Base-by-base conservation (phyloP, 2,797 vertebrate genomes). In the Squalus acanthias region DNA sequence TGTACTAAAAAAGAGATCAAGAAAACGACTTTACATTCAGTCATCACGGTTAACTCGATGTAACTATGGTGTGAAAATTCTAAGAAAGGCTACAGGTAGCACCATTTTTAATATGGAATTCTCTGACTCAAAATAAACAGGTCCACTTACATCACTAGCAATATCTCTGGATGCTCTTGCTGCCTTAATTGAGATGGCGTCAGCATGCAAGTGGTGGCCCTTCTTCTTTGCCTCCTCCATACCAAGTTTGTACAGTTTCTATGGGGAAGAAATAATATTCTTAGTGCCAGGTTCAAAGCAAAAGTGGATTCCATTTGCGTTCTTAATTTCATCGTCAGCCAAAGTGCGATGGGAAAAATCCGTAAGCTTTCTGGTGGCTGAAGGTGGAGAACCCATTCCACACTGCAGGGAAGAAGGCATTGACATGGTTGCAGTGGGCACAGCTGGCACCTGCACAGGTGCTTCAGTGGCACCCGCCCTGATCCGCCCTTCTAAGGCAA, bases 111-210 rank as follows among this genome's bases (percentile, higher is more conserved):
- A 93, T 65, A 46, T 69, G 5, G 46, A 15, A 20, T 91, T 91
- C 88, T 12, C n/a, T 60, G 12, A n/a, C n/a, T 12, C 8, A 22
- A 93, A 69, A 93, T 67, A 74, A 2, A 10, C 4, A 79, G 15
- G n/a, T 22, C 10, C 87, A 97, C 98, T 98, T 97, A 98, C 98
- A 10, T 98, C 98, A 96, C 98, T 98, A 96, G 98, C 97, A 6
- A 98, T 98, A 79, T 98, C 97, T 96, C 98, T 97, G 74, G 98
- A 98, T 82, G 98, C 98, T 97, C 98, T 99, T 96, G 98, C 98
- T 0, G 98, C 97, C 79, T 97, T 97, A 7, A 99, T 98, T 0
- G 98, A 96, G 96, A 99, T 98, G 46, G 98, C 98, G 57, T 99
- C 98, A 0, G 70, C 93, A 79, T 98, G 97, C 95, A 98, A 50